These are phyloP conservation scores for Typhlichthys eigenmanni DNA, from an alignment of 2,797 vertebrate species.

Conservation along the genomic window DNA sequence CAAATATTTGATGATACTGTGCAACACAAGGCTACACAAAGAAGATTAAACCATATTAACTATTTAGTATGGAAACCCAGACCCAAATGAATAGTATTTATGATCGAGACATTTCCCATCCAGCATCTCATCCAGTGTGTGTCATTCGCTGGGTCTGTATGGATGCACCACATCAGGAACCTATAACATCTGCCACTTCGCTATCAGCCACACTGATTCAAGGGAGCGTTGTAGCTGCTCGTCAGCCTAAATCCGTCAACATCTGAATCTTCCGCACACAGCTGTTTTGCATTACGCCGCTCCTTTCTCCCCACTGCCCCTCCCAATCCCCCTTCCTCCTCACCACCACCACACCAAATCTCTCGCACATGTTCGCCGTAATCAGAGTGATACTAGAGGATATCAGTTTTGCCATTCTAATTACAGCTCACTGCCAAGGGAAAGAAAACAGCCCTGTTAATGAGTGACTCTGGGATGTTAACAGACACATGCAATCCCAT, in stretches of 20 bases:
- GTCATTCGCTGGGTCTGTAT: slow-evolving; percentile 46
- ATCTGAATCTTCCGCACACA: slow-evolving; percentile 71
- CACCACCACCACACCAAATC: slow-evolving; percentile 61
- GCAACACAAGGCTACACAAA: slow-evolving; percentile 34
- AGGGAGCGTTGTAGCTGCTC: slow-evolving; percentile 61
- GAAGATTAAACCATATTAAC: slow-evolving; percentile 25
- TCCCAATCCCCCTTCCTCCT: not conserved
- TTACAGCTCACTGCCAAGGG: slow-evolving; percentile 69
- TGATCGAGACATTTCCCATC: slow-evolving; percentile 53
- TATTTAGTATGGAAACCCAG: slow-evolving; percentile 24
- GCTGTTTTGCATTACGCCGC: slow-evolving; percentile 76
- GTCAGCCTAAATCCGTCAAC: slow-evolving; percentile 60
- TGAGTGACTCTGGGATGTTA: slow-evolving; percentile 67
- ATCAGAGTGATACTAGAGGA: slow-evolving; percentile 78
- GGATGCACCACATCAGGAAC: slow-evolving; percentile 62
- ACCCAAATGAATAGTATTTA: slow-evolving; percentile 55
- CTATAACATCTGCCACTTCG: slow-evolving; percentile 68
- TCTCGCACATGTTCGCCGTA: slow-evolving; percentile 77
- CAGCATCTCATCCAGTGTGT: slow-evolving; percentile 37
- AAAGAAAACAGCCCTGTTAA: slow-evolving; percentile 72
- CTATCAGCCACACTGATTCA: slow-evolving; percentile 70
- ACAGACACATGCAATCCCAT: slow-evolving; percentile 42
- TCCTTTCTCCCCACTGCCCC: slow-evolving; percentile 52
- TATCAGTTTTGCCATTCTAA: slow-evolving; percentile 81
- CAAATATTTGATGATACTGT: slow-evolving; percentile 43